A percentile compares a stretch with the other conserved stretches of the same genome.
phyloP scores from a whole-genome alignment of 2,888 invertebrate species.

The Leptarthrus brevirostris region DNA sequence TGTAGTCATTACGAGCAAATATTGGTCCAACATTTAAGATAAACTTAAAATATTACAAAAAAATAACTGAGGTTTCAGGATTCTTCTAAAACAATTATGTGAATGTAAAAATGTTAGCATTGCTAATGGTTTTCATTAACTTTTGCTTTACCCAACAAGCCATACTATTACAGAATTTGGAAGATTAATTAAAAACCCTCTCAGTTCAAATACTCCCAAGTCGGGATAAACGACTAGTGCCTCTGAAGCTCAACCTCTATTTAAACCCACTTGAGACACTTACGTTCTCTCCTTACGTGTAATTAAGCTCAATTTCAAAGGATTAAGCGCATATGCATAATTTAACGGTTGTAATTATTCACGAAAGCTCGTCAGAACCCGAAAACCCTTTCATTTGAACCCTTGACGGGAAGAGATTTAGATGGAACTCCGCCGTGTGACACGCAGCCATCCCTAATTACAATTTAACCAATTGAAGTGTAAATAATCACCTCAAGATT shows the following conservation, averaged over 20 bases:
- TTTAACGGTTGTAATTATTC: slow-evolving; percentile 34
- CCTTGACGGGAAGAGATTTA: neutral
- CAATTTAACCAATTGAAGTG: slow-evolving; percentile 41
- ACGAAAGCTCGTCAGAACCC: slow-evolving; percentile 26
- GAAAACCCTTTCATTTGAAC: slow-evolving; percentile 14
- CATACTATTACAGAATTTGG: neutral
- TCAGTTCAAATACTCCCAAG: neutral
- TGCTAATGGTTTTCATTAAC: too few species aligned
- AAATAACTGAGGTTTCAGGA: too few species aligned
- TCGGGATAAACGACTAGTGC: neutral
- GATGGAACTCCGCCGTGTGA: neutral
- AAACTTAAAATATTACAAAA: too few species aligned
- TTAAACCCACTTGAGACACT: slow-evolving; percentile 29
- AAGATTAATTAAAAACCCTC: slow-evolving; percentile 29
- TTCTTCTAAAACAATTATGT: too few species aligned
- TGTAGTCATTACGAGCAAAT: too few species aligned
- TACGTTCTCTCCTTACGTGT: slow-evolving; percentile 33
- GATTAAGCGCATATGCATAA: slow-evolving; percentile 44
- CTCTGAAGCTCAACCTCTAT: slow-evolving; percentile 21
- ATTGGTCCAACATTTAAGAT: too few species aligned
- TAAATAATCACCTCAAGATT: slow-evolving; percentile 43
- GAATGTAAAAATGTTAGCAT: too few species aligned
- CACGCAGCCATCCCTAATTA: slow-evolving; percentile 19
- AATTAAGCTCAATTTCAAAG: slow-evolving; percentile 42
- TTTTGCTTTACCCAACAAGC: too few species aligned